A percentile compares a stretch with the other conserved stretches of the same genome.
These are phyloP conservation scores for Hypotaenidia philippensis DNA, from an alignment of 2,797 vertebrate species.

Conservation along the genomic window DNA sequence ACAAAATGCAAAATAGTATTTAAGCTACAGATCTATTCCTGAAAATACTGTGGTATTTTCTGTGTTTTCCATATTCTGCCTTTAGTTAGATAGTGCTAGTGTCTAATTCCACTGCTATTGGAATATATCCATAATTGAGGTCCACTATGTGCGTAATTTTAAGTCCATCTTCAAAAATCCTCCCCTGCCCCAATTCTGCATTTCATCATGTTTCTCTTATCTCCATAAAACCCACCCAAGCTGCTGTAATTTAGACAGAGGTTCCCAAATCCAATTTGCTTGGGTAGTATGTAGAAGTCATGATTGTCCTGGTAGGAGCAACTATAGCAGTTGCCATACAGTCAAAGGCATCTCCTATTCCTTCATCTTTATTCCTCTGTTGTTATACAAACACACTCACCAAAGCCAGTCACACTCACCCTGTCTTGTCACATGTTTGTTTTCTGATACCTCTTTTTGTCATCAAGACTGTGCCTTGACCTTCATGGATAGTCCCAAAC, in stretches of 20 bases:
- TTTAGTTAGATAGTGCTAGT: background rate
- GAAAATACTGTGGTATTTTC: background rate
- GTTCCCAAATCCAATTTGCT: background rate
- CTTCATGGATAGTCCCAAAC: background rate
- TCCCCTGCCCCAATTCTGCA: background rate
- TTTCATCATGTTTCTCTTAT: background rate
- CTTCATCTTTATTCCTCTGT: background rate
- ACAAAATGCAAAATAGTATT: background rate
- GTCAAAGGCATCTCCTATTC: background rate
- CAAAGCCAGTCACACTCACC: background rate
- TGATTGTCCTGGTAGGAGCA: background rate
- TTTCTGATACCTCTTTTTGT: background rate
- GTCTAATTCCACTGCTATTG: background rate
- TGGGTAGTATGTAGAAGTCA: background rate
- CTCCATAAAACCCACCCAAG: background rate
- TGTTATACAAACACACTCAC: background rate
- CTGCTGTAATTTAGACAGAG: background rate
- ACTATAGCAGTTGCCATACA: background rate
- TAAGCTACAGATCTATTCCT: background rate
- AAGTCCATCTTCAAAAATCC: background rate
- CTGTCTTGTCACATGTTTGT: background rate
- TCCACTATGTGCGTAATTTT: background rate
- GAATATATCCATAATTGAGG: background rate
- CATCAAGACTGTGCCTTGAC: background rate
- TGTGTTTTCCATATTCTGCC: background rate